Evolutionary conservation across 2,797 vertebrate genomes (phyloP).

Genomic region (Chaetophractus vellerosus): DNA sequence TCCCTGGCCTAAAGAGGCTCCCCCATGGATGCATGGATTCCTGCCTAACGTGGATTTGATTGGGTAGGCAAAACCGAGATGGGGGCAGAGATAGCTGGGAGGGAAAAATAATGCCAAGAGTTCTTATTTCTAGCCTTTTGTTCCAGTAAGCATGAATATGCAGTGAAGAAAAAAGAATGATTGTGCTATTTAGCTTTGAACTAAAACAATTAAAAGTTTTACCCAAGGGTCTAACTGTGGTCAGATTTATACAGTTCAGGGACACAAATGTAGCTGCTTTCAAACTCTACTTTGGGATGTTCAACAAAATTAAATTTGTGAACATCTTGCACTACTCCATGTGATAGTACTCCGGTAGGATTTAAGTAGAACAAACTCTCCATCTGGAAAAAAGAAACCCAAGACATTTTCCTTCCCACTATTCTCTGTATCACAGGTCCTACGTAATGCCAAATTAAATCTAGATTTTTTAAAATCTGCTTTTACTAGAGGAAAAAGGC

Average conservation of each 20-base stretch:
- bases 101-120: background rate
- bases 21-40: background rate
- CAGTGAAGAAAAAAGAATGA: background rate
- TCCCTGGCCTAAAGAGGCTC: background rate
- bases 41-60: background rate
- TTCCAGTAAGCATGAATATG: background rate
- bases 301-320: background rate
- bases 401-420: constrained; percentile 72
- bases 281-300: background rate
- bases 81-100: background rate
- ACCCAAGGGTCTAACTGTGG: background rate
- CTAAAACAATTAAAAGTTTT: background rate
- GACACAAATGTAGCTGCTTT: background rate
- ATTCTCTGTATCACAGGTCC: constrained; percentile 55
- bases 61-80: background rate
- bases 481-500: constrained; percentile 73
- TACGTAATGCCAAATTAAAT: constrained; percentile 73
- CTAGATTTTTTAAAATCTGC: constrained; percentile 19
- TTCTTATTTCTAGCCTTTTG: background rate
- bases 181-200: background rate
- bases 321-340: background rate
- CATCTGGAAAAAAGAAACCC: background rate
- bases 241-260: background rate
- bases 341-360: background rate
- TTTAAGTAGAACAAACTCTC: constrained; percentile 4